A percentile compares a stretch with the other conserved stretches of the same genome.
Conservation (phyloP, 2,113 vertebrate species). For the Corvus moneduloides region DNA sequence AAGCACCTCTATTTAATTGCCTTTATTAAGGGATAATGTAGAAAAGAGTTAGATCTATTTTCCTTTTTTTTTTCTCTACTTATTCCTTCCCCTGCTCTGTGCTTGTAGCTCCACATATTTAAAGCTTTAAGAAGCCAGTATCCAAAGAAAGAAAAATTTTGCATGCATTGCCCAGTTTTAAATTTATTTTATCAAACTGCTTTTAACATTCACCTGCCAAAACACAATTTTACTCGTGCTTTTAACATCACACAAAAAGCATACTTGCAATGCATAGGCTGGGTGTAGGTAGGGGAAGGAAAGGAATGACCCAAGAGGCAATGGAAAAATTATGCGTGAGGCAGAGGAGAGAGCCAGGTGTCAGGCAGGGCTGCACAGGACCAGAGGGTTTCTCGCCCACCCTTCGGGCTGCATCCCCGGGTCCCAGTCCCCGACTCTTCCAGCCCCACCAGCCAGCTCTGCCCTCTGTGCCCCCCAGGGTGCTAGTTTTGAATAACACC, state of each 20-base stretch:
- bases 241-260: background rate
- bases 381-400: background rate
- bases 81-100: background rate
- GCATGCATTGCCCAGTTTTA: background rate
- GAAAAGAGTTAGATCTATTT: background rate
- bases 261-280: background rate
- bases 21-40: background rate
- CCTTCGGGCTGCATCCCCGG: fast-evolving
- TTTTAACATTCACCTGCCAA: background rate
- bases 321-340: fast-evolving
- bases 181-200: background rate
- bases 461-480: too few species aligned
- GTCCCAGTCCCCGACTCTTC: fast-evolving
- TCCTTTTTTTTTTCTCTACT: background rate
- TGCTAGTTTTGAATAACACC: background rate
- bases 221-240: background rate
- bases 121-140: background rate
- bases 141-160: background rate
- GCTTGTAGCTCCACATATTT: background rate
- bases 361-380: background rate
- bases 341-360: background rate
- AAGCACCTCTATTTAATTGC: background rate
- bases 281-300: background rate
- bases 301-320: background rate
- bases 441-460: background rate